phyloP scores from a whole-genome alignment of 2,113 vertebrate species.

The Onychorhynchus coronatus region DNA sequence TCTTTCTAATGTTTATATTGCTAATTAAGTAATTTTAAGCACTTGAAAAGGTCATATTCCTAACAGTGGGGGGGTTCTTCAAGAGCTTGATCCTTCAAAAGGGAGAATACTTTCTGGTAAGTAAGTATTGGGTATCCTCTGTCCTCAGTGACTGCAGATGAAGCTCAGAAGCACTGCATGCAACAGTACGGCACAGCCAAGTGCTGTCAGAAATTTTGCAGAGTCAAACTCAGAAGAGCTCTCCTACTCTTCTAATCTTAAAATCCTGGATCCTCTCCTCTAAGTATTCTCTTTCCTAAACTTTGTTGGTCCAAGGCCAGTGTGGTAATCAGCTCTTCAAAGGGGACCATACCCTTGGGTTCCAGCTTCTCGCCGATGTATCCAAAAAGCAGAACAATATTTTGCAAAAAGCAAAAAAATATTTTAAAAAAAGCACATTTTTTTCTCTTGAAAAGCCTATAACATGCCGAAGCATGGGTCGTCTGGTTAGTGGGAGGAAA shows the following conservation, averaged over 20 bases:
- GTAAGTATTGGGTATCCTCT: background rate
- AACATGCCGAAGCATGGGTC: background rate
- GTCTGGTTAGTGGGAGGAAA: background rate
- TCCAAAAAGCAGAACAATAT: background rate
- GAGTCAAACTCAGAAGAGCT: background rate
- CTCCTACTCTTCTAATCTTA: background rate
- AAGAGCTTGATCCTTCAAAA: background rate
- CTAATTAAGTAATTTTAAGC: conserved; percentile 21
- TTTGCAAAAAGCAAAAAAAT: background rate
- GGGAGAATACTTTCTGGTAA: background rate
- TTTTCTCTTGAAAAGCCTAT: background rate
- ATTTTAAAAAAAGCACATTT: background rate
- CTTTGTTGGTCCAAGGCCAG: background rate
- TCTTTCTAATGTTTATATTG: background rate
- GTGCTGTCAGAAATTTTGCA: background rate
- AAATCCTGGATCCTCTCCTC: background rate
- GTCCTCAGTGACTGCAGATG: background rate
- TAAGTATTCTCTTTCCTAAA: background rate
- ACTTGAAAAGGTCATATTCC: background rate
- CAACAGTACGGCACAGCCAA: background rate
- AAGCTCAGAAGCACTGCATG: background rate
- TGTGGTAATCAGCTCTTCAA: background rate
- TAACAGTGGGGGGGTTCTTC: background rate
- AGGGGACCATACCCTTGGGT: background rate
- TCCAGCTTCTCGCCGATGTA: background rate